Conservation (phyloP, 1,140 invertebrate genomes). For the Danaus plexippus region DNA sequence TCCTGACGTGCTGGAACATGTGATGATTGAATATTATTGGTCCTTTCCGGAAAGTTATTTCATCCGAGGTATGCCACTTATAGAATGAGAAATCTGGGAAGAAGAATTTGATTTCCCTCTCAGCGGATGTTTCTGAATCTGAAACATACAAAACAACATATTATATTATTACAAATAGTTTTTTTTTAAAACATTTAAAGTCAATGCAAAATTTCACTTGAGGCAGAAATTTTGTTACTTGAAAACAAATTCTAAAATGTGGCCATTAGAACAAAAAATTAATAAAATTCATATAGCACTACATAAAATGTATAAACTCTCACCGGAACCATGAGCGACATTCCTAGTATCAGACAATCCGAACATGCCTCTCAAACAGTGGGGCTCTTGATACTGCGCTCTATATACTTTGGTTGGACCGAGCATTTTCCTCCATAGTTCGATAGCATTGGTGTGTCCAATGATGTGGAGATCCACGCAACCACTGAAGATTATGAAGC, state of each 20-base stretch:
- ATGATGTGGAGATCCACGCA: conserved; percentile 85
- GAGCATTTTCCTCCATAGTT: conserved; percentile 85
- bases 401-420: conserved; percentile 91
- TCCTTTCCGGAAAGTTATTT: conserved; percentile 47
- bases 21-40: conserved; percentile 58
- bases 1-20: conserved; percentile 57
- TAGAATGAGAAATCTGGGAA: conserved; percentile 83
- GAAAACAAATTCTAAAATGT: too few relatives aligned
- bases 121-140: conserved; percentile 85
- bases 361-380: conserved; percentile 84
- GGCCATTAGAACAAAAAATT: too few relatives aligned
- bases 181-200: neutral
- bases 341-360: conserved; percentile 94
- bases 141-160: conserved; percentile 35
- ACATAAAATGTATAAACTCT: conserved; percentile 11
- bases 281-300: neutral
- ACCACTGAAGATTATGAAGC: conserved; percentile 76
- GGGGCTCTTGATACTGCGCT: conserved; percentile 83
- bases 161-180: neutral
- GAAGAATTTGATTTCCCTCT: conserved; percentile 85
- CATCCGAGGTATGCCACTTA: conserved; percentile 52
- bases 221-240: too few relatives aligned
- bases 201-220: too few relatives aligned
- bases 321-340: conserved; percentile 91
- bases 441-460: conserved; percentile 81